Evolutionary conservation across 1,140 invertebrate species (phyloP), one percentile per base, ranked within the genome.

Genomic region (Camponotus floridanus): DNA sequence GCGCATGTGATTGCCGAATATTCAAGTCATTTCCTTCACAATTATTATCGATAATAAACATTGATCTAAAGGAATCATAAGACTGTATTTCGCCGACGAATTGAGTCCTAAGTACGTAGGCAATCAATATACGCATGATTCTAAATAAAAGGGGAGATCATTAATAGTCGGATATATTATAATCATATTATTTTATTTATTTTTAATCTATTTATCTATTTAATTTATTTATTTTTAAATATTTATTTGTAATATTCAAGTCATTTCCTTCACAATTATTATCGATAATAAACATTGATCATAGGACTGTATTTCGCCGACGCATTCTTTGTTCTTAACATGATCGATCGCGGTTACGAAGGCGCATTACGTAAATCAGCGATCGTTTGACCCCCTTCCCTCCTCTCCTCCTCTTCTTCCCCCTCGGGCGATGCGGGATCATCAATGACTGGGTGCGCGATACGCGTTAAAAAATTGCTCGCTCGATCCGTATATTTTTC

Each of bases 401-500:
- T 8, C 31, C 13, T 59, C 21, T 9, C 0, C 62, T 15, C 31
- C 59, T 80, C 31, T 11, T 59, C 21, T 9, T 2, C 62, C 9
- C 31, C 57, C 70, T 57, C 59, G 13, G 21, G 18, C 48, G 21
- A 48, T 8, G 45, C 42, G 11, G 64, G 9, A 26, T 33, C 48
- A 18, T 70, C 78, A 42, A 42, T 70, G 36, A 59, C 21, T 48
- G 48, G 15, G n/a, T 48, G 64, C 45, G 45, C 42, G 42, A 45
- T 9, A 55, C 45, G 39, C 51, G 45, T 70, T 42, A 80, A 80
- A 51, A 51, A 70, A 83, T 8, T n/a, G 67, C 15, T 61, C 26
- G 51, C 55, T 85, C 67, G 79, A 86, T 86, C 65, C 85, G 59
- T 42, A 70, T 61, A 86, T 70, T 81, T 86, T 86, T 81, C 64